Evolutionary conservation across 2,113 vertebrate species (phyloP).

Genomic region (Myiozetetes cayanensis): DNA sequence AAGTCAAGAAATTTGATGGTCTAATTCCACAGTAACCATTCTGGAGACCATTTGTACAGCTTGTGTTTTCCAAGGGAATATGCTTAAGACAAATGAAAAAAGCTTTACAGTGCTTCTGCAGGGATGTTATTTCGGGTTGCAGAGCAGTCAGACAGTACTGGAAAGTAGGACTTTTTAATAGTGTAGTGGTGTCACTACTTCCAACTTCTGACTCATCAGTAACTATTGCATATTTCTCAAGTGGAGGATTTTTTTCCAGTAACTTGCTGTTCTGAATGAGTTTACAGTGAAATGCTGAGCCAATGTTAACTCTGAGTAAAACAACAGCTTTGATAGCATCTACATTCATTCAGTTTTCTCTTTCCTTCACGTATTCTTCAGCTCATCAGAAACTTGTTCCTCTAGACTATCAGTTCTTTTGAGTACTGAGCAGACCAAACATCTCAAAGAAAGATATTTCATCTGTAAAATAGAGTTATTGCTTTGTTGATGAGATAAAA

Average conservation of each 20-base stretch:
- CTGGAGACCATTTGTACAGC: not conserved
- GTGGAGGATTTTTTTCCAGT: slow-evolving; percentile 51
- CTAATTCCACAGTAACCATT: slow-evolving; percentile 1
- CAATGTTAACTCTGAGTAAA: slow-evolving; percentile 23
- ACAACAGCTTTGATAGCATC: slow-evolving; percentile 27
- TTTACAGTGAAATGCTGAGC: slow-evolving; percentile 40
- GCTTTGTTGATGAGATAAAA: not conserved
- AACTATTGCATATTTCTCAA: slow-evolving; percentile 49
- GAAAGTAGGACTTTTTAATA: slow-evolving; percentile 45
- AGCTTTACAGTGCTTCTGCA: not conserved
- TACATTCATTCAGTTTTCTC: slow-evolving; percentile 31
- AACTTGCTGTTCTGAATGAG: slow-evolving; percentile 59
- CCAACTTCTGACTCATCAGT: slow-evolving; percentile 60
- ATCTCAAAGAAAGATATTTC: not conserved
- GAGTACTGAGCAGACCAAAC: not conserved
- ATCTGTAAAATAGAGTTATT: not conserved
- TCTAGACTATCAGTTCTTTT: not conserved
- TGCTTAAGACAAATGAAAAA: not conserved
- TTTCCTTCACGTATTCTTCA: not conserved
- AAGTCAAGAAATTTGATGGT: slow-evolving; percentile 48
- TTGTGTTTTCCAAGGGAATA: not conserved
- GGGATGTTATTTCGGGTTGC: slow-evolving; percentile 3
- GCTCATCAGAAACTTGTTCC: not conserved
- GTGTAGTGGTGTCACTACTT: slow-evolving; percentile 38
- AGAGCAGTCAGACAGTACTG: slow-evolving; percentile 22